A percentile compares a stretch with the other conserved stretches of the same genome.
Evolutionary conservation across 2,113 vertebrate species (phyloP).

Genomic region (Xenopus borealis): DNA sequence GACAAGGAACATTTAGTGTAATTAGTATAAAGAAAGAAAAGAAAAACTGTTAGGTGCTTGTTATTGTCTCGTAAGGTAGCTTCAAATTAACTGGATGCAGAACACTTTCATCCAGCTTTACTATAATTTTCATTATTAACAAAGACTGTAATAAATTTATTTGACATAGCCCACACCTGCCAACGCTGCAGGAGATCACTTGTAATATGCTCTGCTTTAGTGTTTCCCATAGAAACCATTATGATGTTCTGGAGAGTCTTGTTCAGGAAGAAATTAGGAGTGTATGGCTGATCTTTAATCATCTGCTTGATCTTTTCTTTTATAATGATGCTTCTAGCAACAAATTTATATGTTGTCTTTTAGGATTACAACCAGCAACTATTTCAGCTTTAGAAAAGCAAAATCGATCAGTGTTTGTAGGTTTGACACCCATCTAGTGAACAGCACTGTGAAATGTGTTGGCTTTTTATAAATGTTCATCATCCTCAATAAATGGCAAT

Average conservation of each 20-base stretch:
- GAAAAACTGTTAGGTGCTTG: constrained; percentile 79
- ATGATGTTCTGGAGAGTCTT: constrained; percentile 35
- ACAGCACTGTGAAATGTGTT: no score
- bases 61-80: constrained; percentile 81
- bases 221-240: constrained; percentile 61
- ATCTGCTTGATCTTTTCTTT: constrained; percentile 14
- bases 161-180: constrained; percentile 75
- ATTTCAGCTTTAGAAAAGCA: no score
- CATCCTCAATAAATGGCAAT: no score
- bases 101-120: constrained; percentile 73
- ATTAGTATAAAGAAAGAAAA: constrained; percentile 73
- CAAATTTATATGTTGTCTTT: no score
- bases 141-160: constrained; percentile 76
- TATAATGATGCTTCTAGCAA: neutral
- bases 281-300: constrained; percentile 13
- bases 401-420: no score
- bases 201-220: constrained; percentile 54
- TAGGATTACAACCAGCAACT: no score
- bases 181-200: constrained; percentile 69
- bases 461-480: no score
- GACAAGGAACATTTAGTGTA: constrained; percentile 83
- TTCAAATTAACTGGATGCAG: constrained; percentile 76
- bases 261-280: constrained; percentile 20
- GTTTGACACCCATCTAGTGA: no score
- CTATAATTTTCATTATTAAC: constrained; percentile 76